Conservation (phyloP, 2,113 vertebrate genomes). For the Microtus oregoni region DNA sequence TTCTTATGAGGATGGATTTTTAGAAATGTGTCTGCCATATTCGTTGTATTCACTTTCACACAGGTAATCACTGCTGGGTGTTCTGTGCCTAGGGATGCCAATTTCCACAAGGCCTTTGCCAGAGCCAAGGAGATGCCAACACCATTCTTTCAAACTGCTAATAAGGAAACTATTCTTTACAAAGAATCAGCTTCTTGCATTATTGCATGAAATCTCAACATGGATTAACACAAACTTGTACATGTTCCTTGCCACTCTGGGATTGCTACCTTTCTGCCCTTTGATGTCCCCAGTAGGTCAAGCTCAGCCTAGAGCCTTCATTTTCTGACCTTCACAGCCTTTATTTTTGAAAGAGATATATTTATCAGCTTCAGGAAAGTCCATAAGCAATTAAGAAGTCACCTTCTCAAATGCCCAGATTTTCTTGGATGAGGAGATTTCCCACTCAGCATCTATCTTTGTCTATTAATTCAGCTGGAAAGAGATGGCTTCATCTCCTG, state of each 20-base stretch:
- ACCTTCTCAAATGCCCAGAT: not conserved
- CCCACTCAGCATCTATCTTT: not conserved
- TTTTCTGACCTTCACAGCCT: not conserved
- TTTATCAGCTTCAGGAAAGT: not conserved
- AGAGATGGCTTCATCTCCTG: not conserved
- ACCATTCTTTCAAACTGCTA: not conserved
- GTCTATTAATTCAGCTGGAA: not conserved
- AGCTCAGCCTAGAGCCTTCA: not conserved
- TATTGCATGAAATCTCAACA: not conserved
- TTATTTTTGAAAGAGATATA: not conserved
- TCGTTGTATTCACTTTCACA: not conserved
- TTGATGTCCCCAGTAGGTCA: not conserved
- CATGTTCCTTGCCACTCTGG: not conserved
- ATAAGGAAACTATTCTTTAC: not conserved
- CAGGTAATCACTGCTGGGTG: too few species aligned
- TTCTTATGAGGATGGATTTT: not conserved
- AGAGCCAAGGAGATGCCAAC: not conserved
- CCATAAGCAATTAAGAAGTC: not conserved
- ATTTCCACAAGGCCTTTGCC: not conserved
- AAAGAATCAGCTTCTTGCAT: not conserved
- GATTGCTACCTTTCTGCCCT: not conserved
- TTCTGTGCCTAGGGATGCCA: not conserved
- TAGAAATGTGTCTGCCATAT: not conserved
- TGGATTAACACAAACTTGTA: not conserved
- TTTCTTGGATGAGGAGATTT: not conserved